These are phyloP conservation scores for Asarcornis scutulata DNA, from an alignment of 2,113 vertebrate genomes.

Conservation along the genomic window DNA sequence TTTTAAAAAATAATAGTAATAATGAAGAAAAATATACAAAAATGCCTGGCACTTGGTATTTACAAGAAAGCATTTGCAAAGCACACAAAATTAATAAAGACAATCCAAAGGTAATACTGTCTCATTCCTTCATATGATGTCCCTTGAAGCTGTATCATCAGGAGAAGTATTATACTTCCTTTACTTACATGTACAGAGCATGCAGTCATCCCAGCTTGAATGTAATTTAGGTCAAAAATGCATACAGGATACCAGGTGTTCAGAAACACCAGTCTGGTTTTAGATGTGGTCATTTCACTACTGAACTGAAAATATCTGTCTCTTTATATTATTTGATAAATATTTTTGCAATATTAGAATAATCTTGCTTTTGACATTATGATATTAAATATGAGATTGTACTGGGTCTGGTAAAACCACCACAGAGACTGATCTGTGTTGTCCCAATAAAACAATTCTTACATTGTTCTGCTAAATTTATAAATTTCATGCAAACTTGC, in stretches of 20 bases:
- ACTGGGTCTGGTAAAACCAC: no score
- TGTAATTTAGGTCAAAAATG: not conserved
- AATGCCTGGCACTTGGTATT: not conserved
- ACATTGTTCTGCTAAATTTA: not conserved
- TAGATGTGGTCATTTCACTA: not conserved
- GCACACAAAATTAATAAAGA: not conserved
- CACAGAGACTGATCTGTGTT: not conserved
- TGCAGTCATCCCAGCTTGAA: not conserved
- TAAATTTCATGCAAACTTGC: not conserved
- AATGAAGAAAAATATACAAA: not conserved
- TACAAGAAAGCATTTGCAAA: not conserved
- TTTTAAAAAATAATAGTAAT: not conserved
- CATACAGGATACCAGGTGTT: not conserved
- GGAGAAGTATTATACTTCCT: not conserved
- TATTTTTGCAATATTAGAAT: not conserved
- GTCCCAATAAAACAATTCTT: not conserved
- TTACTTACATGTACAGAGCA: not conserved
- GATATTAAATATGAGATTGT: not conserved
- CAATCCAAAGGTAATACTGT: not conserved
- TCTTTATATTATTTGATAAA: not conserved
- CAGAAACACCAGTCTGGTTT: not conserved
- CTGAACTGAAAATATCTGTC: not conserved
- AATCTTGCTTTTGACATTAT: not conserved
- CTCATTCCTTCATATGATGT: not conserved
- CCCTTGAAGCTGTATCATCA: not conserved